These are phyloP conservation scores for Peromyscus melanophrys DNA, from an alignment of 2,797 vertebrate genomes.

Conservation along the genomic window DNA sequence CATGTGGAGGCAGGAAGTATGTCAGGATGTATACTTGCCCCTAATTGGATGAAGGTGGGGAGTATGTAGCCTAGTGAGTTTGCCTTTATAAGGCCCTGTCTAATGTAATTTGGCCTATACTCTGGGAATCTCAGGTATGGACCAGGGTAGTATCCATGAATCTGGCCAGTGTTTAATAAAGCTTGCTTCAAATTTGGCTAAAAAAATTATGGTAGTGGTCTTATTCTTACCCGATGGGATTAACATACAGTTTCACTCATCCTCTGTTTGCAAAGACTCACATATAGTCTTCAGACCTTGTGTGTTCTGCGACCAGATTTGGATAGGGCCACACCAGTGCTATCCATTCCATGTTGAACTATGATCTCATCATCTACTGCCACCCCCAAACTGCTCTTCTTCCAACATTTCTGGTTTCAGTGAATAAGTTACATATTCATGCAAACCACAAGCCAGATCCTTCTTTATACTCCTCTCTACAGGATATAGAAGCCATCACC, in stretches of 20 bases:
- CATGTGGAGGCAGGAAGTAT: neutral
- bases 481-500: neutral
- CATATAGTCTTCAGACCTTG: neutral
- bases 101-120: neutral
- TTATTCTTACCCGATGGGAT: neutral
- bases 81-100: neutral
- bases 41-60: neutral
- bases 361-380: neutral
- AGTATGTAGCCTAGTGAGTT: neutral
- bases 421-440: neutral
- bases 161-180: neutral
- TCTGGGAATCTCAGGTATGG: neutral
- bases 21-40: neutral
- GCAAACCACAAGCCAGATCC: neutral
- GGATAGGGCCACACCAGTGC: neutral
- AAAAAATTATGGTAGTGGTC: neutral
- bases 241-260: neutral
- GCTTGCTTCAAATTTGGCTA: neutral
- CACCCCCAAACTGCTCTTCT: neutral
- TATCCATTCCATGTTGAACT: neutral
- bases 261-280: neutral
- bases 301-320: neutral
- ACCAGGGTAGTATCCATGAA: neutral
- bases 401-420: neutral
- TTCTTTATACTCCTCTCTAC: neutral